phyloP scores from a whole-genome alignment of 2,113 vertebrate species.

The Zosterops hypoxanthus region DNA sequence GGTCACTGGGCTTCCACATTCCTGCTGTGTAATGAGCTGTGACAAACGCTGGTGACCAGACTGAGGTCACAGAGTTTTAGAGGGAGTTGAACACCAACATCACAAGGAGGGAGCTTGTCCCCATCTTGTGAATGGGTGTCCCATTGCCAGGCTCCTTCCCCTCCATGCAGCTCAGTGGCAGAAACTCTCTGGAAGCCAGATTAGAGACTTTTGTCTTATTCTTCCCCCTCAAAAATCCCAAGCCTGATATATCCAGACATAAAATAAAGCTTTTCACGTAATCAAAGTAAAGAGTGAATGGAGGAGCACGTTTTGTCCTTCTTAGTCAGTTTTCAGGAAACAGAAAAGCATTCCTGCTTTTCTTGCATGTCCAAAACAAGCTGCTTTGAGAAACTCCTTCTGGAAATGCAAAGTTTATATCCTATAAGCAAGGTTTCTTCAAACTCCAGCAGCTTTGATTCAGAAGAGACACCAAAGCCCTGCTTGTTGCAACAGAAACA shows the following conservation, averaged over 20 bases:
- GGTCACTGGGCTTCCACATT: constrained; percentile 57
- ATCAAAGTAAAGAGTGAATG: not conserved
- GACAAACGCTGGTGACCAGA: not conserved
- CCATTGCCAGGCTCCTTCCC: not conserved
- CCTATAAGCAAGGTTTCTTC: not conserved
- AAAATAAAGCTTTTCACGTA: not conserved
- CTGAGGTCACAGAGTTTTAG: not conserved
- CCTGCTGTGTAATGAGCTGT: constrained; percentile 47
- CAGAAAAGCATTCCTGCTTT: not conserved
- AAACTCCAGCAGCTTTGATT: not conserved
- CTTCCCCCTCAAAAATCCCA: not conserved
- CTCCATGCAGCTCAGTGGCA: not conserved
- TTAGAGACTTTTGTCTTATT: not conserved
- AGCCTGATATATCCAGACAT: not conserved
- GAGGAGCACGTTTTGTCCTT: not conserved
- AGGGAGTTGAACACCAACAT: not conserved
- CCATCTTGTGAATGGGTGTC: not conserved
- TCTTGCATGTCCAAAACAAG: not conserved
- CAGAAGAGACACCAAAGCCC: not conserved
- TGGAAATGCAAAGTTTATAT: not conserved
- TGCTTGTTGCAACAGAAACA: not conserved
- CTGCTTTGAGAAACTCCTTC: not conserved
- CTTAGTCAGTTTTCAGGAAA: not conserved
- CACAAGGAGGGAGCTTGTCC: not conserved
- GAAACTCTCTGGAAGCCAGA: not conserved